Evolutionary conservation across 2,888 invertebrate species (phyloP).

Genomic region (Hetaerina titia): DNA sequence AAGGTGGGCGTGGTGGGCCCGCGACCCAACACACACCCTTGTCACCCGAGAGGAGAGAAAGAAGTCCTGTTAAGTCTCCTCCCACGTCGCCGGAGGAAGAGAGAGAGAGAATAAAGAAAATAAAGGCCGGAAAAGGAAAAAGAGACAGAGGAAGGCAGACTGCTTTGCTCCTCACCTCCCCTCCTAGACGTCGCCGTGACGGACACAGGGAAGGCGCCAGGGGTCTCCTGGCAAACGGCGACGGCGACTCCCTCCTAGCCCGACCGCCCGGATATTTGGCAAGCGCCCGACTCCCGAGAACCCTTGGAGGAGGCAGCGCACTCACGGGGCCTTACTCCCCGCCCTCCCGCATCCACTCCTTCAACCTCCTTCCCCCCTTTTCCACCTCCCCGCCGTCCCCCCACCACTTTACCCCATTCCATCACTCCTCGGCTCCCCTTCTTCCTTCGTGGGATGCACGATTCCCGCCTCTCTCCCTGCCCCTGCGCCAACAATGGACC

Average conservation of each 20-base stretch:
- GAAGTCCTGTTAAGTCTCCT: too few relatives aligned
- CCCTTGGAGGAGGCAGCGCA: neutral
- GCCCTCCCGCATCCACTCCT: neutral
- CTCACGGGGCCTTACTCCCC: neutral
- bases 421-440: neutral
- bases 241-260: neutral
- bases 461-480: neutral
- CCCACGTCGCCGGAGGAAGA: neutral
- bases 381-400: neutral
- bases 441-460: neutral
- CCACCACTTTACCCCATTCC: neutral
- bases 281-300: constrained; percentile 40
- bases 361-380: neutral
- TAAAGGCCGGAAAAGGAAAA: neutral
- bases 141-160: constrained; percentile 26
- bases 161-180: neutral
- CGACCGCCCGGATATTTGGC: constrained; percentile 57
- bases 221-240: constrained; percentile 2
- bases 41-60: neutral
- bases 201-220: neutral
- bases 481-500: neutral
- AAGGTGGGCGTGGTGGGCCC: neutral
- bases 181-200: neutral
- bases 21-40: neutral
- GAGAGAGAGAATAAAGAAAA: neutral